Percentiles rank a stretch among this genome's conserved stretches.
These are phyloP conservation scores for Scatophagus argus DNA, from an alignment of 2,113 vertebrate genomes.

Conservation along the genomic window DNA sequence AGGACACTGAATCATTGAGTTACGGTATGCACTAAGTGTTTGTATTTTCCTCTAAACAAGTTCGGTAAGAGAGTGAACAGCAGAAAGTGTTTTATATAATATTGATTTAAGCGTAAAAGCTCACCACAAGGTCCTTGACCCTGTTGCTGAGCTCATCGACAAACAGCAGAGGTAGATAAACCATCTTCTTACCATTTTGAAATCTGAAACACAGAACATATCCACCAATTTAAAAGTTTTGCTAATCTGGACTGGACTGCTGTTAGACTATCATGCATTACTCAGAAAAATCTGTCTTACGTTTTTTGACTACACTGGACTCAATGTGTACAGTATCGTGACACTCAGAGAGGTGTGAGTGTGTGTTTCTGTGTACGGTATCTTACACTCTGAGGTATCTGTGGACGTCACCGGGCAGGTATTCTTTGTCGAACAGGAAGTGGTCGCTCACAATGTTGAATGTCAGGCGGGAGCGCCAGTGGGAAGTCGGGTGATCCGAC, in stretches of 20 bases:
- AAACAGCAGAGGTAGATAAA: conserved; percentile 98
- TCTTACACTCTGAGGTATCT: conserved; percentile 95
- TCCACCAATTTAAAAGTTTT: too few species aligned
- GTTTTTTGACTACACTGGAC: too few species aligned
- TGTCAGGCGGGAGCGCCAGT: conserved; percentile 95
- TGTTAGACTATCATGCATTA: too few species aligned
- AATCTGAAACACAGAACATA: conserved; percentile 84
- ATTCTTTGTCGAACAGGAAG: conserved; percentile 93
- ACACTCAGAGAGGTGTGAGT: neutral
- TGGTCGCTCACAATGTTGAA: conserved; percentile 94
- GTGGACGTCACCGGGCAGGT: conserved; percentile 93
- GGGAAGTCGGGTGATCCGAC: conserved; percentile 90
- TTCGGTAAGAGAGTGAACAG: neutral
- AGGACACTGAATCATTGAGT: neutral
- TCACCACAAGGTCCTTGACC: conserved; percentile 96
- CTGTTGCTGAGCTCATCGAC: conserved; percentile 98
- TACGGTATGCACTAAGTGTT: neutral
- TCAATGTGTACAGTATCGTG: too few species aligned
- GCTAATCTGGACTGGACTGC: too few species aligned
- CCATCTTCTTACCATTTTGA: conserved; percentile 92
- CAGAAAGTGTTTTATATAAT: neutral
- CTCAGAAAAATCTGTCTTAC: too few species aligned
- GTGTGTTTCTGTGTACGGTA: neutral
- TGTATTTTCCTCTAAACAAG: neutral
- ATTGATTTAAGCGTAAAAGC: conserved; percentile 50